Evolutionary conservation across 2,888 invertebrate genomes (phyloP).

Genomic region (Tiphia femorata): DNA sequence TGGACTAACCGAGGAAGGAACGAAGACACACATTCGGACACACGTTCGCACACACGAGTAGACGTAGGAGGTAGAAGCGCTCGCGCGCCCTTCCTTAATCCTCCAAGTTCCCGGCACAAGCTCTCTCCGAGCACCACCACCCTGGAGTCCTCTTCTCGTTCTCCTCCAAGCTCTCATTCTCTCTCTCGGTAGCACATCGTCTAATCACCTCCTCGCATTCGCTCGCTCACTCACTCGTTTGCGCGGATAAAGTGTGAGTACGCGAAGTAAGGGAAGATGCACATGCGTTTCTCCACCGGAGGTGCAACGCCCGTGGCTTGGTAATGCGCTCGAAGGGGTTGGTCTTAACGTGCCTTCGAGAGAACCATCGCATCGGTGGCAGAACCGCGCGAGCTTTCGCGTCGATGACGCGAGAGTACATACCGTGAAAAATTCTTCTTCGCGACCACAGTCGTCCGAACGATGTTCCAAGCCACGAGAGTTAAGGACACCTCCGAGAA

Average conservation of each 20-base stretch:
- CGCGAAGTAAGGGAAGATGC: constrained; percentile 51
- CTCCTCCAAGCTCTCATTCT: not conserved
- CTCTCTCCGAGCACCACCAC: too few species aligned
- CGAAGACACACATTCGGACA: not conserved
- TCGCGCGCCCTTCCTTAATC: too few species aligned
- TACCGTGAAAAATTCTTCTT: too few species aligned
- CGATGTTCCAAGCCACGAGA: not conserved
- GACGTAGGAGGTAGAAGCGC: too few species aligned
- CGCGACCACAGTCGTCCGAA: not conserved
- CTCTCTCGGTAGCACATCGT: not conserved
- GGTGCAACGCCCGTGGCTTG: constrained; percentile 37
- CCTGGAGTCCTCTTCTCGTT: not conserved
- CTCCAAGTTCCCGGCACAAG: too few species aligned
- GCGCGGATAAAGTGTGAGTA: constrained; percentile 34
- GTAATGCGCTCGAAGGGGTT: constrained; percentile 26
- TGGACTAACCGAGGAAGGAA: too few species aligned
- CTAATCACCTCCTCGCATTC: not conserved
- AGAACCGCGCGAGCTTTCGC: too few species aligned
- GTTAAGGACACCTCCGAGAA: not conserved
- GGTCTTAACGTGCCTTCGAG: not conserved
- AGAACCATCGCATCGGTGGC: too few species aligned
- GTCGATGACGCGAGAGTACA: too few species aligned
- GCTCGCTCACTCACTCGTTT: not conserved
- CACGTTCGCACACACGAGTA: too few species aligned
- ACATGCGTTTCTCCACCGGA: constrained; percentile 48